Percentiles rank a stretch among this genome's conserved stretches.
These are phyloP conservation scores for Drosophila austrosaltans DNA, from an alignment of 2,888 invertebrate genomes.

Conservation along the genomic window DNA sequence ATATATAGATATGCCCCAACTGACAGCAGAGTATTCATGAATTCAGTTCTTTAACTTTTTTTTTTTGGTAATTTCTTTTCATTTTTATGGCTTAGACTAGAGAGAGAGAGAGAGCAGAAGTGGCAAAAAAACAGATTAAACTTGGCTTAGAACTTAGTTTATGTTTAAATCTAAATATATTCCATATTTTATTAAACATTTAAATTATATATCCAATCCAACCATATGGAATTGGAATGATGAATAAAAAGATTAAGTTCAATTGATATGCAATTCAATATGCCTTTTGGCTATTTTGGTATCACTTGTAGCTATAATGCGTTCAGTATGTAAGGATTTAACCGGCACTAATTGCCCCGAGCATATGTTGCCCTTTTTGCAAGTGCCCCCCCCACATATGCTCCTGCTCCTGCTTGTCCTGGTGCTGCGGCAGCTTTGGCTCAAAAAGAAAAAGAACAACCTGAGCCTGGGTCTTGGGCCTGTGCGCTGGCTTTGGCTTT, in stretches of 20 bases:
- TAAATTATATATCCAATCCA: too few relatives aligned
- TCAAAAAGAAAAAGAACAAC: background rate
- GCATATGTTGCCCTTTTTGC: background rate
- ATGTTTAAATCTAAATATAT: background rate
- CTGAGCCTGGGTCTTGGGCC: background rate
- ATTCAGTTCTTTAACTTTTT: background rate
- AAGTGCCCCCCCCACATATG: background rate
- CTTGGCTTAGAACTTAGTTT: background rate
- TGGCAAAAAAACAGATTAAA: background rate
- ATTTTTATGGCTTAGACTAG: background rate
- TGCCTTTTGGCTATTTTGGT: too few relatives aligned
- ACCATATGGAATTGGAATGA: too few relatives aligned
- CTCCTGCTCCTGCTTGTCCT: background rate
- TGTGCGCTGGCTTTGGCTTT: conserved; percentile 14
- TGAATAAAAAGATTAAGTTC: background rate
- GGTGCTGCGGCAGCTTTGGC: too few relatives aligned
- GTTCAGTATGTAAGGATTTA: background rate
- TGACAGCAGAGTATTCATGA: background rate
- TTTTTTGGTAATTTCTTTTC: background rate
- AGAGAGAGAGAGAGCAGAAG: background rate
- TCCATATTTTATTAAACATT: background rate
- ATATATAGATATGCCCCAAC: too few relatives aligned
- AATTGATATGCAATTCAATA: background rate
- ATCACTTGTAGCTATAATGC: background rate
- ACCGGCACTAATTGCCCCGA: background rate